Conservation (phyloP, 2,888 invertebrate species). For the Atrina japonica region DNA sequence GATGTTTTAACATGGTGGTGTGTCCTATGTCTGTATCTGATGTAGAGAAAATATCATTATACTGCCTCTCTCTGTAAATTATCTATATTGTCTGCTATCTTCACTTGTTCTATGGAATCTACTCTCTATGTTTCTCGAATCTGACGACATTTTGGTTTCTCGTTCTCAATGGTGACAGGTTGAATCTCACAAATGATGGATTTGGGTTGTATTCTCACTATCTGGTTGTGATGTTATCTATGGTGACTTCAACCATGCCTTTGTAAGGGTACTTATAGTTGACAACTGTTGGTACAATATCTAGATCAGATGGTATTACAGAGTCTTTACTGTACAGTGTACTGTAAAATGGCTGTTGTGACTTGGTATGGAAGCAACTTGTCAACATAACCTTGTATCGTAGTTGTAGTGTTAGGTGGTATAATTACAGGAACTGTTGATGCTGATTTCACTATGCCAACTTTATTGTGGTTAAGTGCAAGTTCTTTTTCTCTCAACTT, state of each 20-base stretch:
- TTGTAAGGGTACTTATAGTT: slow-evolving; percentile 12
- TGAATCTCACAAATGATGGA: neutral
- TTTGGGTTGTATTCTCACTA: slow-evolving; percentile 1
- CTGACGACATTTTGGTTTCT: neutral
- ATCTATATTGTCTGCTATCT: neutral
- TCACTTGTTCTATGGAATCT: neutral
- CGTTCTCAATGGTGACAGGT: neutral
- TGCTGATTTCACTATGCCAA: slow-evolving; percentile 16
- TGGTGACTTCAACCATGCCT: neutral
- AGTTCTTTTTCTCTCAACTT: slow-evolving; percentile 19
- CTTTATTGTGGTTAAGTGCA: neutral
- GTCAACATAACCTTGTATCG: slow-evolving; percentile 16
- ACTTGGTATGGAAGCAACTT: slow-evolving; percentile 12
- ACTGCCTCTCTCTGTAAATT: neutral
- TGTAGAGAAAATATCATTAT: slow-evolving; percentile 31
- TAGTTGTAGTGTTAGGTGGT: slow-evolving; percentile 7
- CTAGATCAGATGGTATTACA: slow-evolving; percentile 8
- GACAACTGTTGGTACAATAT: slow-evolving; percentile 10
- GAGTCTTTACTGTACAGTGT: slow-evolving; percentile 4
- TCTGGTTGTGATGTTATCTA: slow-evolving; percentile 17
- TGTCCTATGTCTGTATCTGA: slow-evolving; percentile 19
- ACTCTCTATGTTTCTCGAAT: neutral
- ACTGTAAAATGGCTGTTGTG: slow-evolving; percentile 8
- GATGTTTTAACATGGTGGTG: slow-evolving; percentile 36
- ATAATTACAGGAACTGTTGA: neutral